phyloP scores from a whole-genome alignment of 2,113 vertebrate species.

The Varanus komodoensis region DNA sequence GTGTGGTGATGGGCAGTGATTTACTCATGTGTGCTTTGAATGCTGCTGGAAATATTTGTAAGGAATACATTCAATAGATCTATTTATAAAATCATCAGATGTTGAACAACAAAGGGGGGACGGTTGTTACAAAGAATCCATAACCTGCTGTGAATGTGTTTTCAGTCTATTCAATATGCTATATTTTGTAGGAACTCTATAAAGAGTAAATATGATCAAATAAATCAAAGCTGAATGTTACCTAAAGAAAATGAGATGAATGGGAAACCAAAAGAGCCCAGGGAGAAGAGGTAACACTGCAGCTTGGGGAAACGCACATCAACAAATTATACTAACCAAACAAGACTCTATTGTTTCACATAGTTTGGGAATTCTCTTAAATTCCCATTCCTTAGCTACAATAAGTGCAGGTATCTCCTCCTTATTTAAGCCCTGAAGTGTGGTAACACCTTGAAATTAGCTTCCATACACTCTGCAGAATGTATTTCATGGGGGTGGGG shows the following conservation, averaged over 20 bases:
- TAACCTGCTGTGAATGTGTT: constrained; percentile 24
- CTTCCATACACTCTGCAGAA: constrained; percentile 50
- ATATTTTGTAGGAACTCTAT: constrained; percentile 34
- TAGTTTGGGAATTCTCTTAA: neutral
- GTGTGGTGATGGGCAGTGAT: constrained; percentile 5
- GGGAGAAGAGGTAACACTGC: neutral
- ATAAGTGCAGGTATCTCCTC: constrained; percentile 33
- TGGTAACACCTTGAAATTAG: constrained; percentile 58
- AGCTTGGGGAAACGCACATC: constrained; percentile 23
- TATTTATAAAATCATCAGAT: constrained; percentile 20
- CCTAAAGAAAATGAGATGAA: constrained; percentile 28
- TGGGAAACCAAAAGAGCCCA: constrained; percentile 16
- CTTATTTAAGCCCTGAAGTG: constrained; percentile 28
- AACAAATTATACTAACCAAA: constrained; percentile 34
- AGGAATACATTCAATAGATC: constrained; percentile 7
- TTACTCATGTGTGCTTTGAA: constrained; percentile 5
- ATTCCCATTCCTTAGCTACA: constrained; percentile 4
- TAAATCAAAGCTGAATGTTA: constrained; percentile 35
- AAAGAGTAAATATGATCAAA: constrained; percentile 36
- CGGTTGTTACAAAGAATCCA: constrained; percentile 28
- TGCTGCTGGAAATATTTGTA: constrained; percentile 5
- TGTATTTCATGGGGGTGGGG: constrained; percentile 49
- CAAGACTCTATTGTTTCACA: neutral
- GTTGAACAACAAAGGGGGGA: neutral
- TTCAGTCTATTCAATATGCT: constrained; percentile 14